Evolutionary conservation across 1,140 invertebrate genomes (phyloP), one percentile per base, ranked within the genome.

Genomic region (Euura lappo): DNA sequence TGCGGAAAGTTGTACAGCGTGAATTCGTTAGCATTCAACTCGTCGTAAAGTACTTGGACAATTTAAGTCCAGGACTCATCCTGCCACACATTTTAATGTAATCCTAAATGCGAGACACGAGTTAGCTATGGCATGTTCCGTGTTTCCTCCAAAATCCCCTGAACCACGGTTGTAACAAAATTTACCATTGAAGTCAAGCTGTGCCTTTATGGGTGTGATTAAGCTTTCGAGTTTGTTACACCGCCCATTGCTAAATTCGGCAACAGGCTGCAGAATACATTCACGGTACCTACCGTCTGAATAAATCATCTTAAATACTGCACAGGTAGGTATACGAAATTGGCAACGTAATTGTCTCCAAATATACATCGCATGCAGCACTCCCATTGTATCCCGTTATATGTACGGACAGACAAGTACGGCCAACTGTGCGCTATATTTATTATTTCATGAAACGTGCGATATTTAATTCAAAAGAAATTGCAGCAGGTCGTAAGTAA

Each of bases 41-140:
- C 51, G 8, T 60, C 51, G 51, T 60, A 60, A 60, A 60, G 6
- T 60, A 11, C 51, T 6, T n/a, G 51, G 51, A 60, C 51, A 60
- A 60, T 60, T 60, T 11, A 60, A 60, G 51, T n/a, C 13, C 51
- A 60, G 51, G 51, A 60, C 3, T 60, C 51, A 11, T 60, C 51
- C 13, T 60, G 51, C 5, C 51, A n/a, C 51, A n/a, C 8, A n/a
- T 60, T 28, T 60, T 60, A 60, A 60, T n/a, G 51, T n/a, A 6
- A 60, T 60, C 51, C 51, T 60, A 60, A 60, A 60, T 60, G 51
- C 51, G 51, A 60, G 51, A 60, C 51, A 60, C 51, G 51, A 60
- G 51, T 60, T 6, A n/a, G 51, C 51, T 8, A 60, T 60, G 13
- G 51, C 51, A n/a, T 60, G 8, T 60, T 60, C 3, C 51, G 51